Evolutionary conservation across 2,113 vertebrate species (phyloP).

Genomic region (Petromus typicus): DNA sequence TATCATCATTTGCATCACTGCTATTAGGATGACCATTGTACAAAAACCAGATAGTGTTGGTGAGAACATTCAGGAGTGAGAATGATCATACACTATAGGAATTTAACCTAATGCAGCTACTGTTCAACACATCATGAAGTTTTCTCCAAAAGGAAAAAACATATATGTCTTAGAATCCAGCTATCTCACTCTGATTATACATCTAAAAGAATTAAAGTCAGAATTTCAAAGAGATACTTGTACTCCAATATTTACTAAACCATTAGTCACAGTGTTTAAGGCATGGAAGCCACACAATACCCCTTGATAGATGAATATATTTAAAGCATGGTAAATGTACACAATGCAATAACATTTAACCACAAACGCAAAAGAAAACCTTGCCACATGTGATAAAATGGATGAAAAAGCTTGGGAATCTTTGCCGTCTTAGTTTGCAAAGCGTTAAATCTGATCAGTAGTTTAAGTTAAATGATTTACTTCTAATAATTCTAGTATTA

Average conservation of each 20-base stretch:
- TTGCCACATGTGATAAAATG: not conserved
- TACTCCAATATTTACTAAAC: fast-evolving
- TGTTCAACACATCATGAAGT: not conserved
- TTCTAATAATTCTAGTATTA: not conserved
- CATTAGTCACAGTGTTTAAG: not conserved
- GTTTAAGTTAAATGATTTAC: not conserved
- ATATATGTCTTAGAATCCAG: not conserved
- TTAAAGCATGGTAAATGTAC: not conserved
- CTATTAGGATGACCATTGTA: not conserved
- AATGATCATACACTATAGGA: not conserved
- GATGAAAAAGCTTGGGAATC: not conserved
- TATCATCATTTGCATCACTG: too few species aligned
- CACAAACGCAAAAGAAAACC: not conserved
- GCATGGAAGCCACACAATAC: fast-evolving
- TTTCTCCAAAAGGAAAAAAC: not conserved
- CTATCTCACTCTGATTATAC: not conserved
- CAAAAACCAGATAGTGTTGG: not conserved
- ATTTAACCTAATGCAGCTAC: not conserved
- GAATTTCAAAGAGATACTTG: not conserved
- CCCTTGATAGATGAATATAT: too few species aligned
- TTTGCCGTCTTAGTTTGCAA: not conserved
- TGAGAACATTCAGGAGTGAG: not conserved
- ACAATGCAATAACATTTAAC: not conserved
- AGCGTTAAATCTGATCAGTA: not conserved
- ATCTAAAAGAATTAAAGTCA: not conserved